phyloP scores from a whole-genome alignment of 2,113 vertebrate species.

The Rhea americana region DNA sequence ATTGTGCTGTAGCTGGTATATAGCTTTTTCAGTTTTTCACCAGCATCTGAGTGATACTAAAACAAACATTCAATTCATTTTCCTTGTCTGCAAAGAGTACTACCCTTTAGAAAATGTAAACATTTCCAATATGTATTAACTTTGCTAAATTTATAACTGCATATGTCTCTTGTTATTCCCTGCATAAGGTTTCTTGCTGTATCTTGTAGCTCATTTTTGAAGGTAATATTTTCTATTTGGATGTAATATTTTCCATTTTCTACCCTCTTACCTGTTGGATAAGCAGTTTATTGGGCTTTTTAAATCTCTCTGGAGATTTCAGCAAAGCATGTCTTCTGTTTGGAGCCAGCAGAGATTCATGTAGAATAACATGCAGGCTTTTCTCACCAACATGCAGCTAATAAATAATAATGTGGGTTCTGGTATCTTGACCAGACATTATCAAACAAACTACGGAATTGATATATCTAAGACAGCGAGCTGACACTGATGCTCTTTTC shows the following conservation, averaged over 20 bases:
- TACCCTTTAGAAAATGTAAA: neutral
- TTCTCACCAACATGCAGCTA: neutral
- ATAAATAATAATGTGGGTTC: neutral
- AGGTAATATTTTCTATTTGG: neutral
- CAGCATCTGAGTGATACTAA: neutral
- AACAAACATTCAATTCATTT: neutral
- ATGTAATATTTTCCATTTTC: neutral
- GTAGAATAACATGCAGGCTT: neutral
- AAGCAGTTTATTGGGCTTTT: neutral
- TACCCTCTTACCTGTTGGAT: neutral
- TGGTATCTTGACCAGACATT: neutral
- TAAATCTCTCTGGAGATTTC: neutral
- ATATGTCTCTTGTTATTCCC: neutral
- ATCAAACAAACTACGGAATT: neutral
- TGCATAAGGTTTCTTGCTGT: neutral
- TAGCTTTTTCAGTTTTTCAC: neutral
- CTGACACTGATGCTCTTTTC: neutral
- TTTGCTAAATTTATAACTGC: neutral
- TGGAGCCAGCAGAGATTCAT: neutral
- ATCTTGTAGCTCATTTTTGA: neutral
- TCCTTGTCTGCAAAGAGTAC: accelerated
- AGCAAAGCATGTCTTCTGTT: neutral
- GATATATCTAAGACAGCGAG: neutral
- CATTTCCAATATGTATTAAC: neutral
- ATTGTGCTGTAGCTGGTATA: neutral